A percentile compares a stretch with the other conserved stretches of the same genome.
These are phyloP conservation scores for Bactericera cockerelli DNA, from an alignment of 1,140 invertebrate genomes.

Conservation along the genomic window DNA sequence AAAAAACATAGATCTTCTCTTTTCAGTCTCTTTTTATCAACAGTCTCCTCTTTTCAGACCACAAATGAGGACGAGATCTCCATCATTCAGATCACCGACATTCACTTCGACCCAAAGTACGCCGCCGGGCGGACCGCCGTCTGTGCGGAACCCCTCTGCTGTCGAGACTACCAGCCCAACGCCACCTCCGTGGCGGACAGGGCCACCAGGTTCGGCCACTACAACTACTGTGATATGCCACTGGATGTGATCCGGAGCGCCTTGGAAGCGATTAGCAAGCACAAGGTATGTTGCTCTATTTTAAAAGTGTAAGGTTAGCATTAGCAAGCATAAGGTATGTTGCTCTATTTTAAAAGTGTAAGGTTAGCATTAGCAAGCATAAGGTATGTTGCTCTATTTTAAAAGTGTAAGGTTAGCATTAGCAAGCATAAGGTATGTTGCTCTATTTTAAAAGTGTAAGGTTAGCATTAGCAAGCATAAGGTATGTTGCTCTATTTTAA, in stretches of 20 bases:
- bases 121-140: constrained; percentile 40
- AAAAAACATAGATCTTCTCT: too few species aligned
- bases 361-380: constrained; percentile 36
- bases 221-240: constrained; percentile 53
- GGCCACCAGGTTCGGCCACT: constrained; percentile 66
- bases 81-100: constrained; percentile 49
- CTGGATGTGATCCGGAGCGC: constrained; percentile 44
- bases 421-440: constrained; percentile 35
- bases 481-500: too few species aligned
- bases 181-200: constrained; percentile 22
- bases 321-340: constrained; percentile 36
- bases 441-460: too few species aligned
- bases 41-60: too few species aligned
- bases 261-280: constrained; percentile 35
- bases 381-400: too few species aligned
- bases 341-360: too few species aligned
- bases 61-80: not conserved
- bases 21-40: too few species aligned
- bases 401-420: too few species aligned
- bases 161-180: constrained; percentile 40
- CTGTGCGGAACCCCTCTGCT: constrained; percentile 66
- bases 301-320: too few species aligned
- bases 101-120: constrained; percentile 66
- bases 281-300: constrained; percentile 39
- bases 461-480: too few species aligned